Evolutionary conservation across 2,797 vertebrate species (phyloP).

Genomic region (Enteromius radiatus): DNA sequence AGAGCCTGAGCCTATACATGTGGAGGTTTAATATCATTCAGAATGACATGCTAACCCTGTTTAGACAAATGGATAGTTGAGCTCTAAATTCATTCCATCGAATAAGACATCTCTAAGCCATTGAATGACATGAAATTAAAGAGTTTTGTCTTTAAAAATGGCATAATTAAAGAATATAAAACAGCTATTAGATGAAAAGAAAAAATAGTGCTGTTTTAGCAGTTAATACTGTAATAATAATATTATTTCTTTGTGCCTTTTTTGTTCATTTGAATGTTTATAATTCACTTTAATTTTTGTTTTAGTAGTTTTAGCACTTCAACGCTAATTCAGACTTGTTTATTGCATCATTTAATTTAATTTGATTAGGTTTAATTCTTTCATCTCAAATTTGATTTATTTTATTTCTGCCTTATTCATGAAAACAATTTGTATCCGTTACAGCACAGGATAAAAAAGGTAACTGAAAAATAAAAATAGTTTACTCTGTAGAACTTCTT

Average conservation of each 20-base stretch:
- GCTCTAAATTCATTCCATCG: background rate
- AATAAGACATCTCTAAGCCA: background rate
- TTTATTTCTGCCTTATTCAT: background rate
- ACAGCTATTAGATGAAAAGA: background rate
- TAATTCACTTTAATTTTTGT: background rate
- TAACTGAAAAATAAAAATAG: background rate
- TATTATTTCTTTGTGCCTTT: background rate
- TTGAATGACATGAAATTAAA: background rate
- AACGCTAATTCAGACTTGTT: background rate
- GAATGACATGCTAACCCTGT: background rate
- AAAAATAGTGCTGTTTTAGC: background rate
- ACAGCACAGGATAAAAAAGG: background rate
- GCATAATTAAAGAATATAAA: background rate
- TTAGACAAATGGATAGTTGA: background rate
- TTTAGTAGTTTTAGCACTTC: background rate
- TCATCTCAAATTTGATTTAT: background rate
- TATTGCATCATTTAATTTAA: background rate
- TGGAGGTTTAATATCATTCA: constrained; percentile 12
- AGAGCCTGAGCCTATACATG: constrained; percentile 74
- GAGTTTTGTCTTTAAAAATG: background rate
- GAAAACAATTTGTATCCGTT: background rate
- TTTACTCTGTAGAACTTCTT: background rate
- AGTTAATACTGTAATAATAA: background rate
- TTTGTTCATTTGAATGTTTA: background rate
- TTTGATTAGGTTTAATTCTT: background rate